A percentile compares a stretch with the other conserved stretches of the same genome.
Evolutionary conservation across 2,113 vertebrate species (phyloP).

Genomic region (Ciconia maguari): DNA sequence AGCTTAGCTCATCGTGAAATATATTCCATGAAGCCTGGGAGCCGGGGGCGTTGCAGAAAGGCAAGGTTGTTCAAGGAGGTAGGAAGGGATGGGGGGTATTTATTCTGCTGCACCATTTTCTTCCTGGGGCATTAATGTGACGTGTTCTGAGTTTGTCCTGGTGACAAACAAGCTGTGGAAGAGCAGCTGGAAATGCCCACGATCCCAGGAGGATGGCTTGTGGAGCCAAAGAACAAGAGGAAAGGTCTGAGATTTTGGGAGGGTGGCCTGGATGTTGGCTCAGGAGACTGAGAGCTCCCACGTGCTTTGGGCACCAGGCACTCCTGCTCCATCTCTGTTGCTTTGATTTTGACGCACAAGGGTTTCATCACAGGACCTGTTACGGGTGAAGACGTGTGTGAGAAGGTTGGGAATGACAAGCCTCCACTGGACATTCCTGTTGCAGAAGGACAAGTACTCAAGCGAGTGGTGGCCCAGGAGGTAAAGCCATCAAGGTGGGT

Average conservation of each 20-base stretch:
- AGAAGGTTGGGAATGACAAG: neutral
- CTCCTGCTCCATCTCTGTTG: neutral
- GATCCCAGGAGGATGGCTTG: neutral
- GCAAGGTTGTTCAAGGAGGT: conserved; percentile 30
- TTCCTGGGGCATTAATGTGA: neutral
- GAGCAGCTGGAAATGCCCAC: neutral
- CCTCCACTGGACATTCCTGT: neutral
- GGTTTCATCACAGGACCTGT: neutral
- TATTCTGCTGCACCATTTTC: neutral
- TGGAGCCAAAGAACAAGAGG: neutral
- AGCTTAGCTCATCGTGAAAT: conserved; percentile 29
- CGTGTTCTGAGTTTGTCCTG: neutral
- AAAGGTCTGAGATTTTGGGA: neutral
- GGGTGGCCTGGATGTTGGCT: neutral
- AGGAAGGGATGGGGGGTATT: neutral
- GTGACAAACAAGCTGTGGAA: neutral
- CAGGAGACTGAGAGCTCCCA: neutral
- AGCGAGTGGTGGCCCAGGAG: neutral
- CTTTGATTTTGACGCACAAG: neutral
- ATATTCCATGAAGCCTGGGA: conserved; percentile 1
- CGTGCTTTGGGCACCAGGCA: neutral
- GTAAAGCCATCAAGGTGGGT: neutral
- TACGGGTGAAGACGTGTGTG: accelerated
- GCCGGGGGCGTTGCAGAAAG: conserved; percentile 27
- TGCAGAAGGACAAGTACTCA: neutral